Conservation (phyloP, 2,113 vertebrate species). For the Azemiops feae region DNA sequence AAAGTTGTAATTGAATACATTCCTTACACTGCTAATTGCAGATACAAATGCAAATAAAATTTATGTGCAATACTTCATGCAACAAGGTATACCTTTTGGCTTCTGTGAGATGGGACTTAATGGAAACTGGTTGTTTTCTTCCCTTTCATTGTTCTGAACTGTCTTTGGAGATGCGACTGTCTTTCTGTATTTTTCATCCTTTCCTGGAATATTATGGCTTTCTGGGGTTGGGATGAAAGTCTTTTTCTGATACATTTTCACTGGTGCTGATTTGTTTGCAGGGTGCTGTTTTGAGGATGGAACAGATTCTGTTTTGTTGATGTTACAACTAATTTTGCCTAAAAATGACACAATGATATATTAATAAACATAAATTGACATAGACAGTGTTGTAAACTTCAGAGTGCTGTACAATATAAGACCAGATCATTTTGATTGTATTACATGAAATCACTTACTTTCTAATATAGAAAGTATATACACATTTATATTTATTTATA, state of each 20-base stretch:
- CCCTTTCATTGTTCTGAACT: conserved; percentile 19
- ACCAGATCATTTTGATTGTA: background rate
- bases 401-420: background rate
- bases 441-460: background rate
- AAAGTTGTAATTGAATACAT: background rate
- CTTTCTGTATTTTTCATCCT: conserved; percentile 18
- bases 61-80: background rate
- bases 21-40: background rate
- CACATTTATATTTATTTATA: background rate
- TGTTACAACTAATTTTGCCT: conserved; percentile 20
- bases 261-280: background rate
- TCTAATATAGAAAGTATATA: background rate
- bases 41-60: background rate
- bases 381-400: background rate
- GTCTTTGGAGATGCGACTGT: background rate
- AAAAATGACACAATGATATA: background rate
- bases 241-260: conserved; percentile 26
- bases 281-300: background rate
- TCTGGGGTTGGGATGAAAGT: background rate
- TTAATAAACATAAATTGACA: background rate
- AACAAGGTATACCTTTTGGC: conserved; percentile 34
- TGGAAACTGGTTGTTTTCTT: conserved; percentile 6
- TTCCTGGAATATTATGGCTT: background rate
- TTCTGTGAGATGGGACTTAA: background rate
- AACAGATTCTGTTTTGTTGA: conserved; percentile 19